A percentile compares a stretch with the other conserved stretches of the same genome.
Conservation (phyloP, 2,113 vertebrate genomes). For the Coreoperca whiteheadi region DNA sequence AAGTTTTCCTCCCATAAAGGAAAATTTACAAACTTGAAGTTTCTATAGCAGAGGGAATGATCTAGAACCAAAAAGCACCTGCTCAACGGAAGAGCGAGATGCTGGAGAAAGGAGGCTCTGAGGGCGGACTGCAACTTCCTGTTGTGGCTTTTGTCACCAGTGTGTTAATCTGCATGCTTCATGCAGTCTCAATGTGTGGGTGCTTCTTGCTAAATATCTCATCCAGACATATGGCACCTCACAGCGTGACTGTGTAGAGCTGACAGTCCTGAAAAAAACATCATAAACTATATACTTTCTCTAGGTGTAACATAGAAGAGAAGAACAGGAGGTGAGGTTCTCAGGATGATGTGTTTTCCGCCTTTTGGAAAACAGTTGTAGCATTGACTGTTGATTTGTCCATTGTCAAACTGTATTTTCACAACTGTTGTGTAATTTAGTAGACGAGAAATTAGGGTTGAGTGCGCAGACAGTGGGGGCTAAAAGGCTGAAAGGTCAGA, state of each 20-base stretch:
- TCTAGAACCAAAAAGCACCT: conserved; percentile 80
- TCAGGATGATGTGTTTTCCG: background rate
- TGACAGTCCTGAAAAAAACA: background rate
- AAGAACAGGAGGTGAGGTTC: conserved; percentile 14
- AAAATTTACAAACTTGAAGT: background rate
- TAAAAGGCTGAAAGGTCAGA: conserved; percentile 8
- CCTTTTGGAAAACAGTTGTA: background rate
- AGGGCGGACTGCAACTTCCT: conserved; percentile 81
- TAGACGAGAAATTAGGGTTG: background rate
- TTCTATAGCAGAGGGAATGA: conserved; percentile 64
- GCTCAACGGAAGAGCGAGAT: conserved; percentile 64
- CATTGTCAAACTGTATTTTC: background rate
- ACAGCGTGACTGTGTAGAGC: background rate
- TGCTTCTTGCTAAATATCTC: conserved; percentile 31
- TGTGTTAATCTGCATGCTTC: conserved; percentile 61
- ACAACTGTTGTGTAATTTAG: background rate
- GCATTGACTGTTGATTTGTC: background rate
- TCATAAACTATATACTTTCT: background rate
- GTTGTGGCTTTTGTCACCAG: conserved; percentile 79
- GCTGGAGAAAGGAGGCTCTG: conserved; percentile 68
- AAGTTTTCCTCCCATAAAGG: background rate
- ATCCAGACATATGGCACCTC: conserved; percentile 23
- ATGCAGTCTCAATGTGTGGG: conserved; percentile 53
- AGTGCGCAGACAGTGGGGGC: background rate
- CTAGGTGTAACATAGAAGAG: background rate